Percentiles rank a stretch among this genome's conserved stretches.
Conservation (phyloP, 2,888 invertebrate species). For the Hedychridium roseum region DNA sequence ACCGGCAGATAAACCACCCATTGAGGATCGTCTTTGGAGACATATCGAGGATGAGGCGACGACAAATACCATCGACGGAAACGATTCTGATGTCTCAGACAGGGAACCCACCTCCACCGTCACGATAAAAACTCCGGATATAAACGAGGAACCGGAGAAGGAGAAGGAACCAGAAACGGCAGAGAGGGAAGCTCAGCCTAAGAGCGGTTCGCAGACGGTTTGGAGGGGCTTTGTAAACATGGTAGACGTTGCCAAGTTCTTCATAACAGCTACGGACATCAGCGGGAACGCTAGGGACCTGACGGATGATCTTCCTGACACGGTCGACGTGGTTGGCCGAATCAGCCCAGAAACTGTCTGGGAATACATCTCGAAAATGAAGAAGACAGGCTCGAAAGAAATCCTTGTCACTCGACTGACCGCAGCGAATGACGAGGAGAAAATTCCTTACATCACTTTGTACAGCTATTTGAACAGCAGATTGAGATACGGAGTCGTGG, state of each 20-base stretch:
- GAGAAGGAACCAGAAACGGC: constrained; percentile 40
- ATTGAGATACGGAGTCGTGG: constrained; percentile 83
- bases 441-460: constrained; percentile 82
- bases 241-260: constrained; percentile 90
- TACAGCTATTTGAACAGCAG: constrained; percentile 90
- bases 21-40: constrained; percentile 67
- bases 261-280: constrained; percentile 83
- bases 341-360: constrained; percentile 90
- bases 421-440: constrained; percentile 84
- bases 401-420: constrained; percentile 83
- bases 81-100: constrained; percentile 66
- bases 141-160: constrained; percentile 55
- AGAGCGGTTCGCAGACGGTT: constrained; percentile 60
- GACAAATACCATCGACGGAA: constrained; percentile 55
- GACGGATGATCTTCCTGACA: constrained; percentile 77
- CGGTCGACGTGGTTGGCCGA: constrained; percentile 88
- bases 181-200: constrained; percentile 26
- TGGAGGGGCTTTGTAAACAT: constrained; percentile 90
- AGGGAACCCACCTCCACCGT: constrained; percentile 85
- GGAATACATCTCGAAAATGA: constrained; percentile 93
- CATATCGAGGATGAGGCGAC: constrained; percentile 63
- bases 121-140: constrained; percentile 70
- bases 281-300: constrained; percentile 71
- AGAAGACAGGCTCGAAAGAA: constrained; percentile 86
- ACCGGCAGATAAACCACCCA: constrained; percentile 52